Evolutionary conservation across 2,888 invertebrate genomes (phyloP), one percentile per base, ranked within the genome.

Genomic region (Dryocosmus kuriphilus): DNA sequence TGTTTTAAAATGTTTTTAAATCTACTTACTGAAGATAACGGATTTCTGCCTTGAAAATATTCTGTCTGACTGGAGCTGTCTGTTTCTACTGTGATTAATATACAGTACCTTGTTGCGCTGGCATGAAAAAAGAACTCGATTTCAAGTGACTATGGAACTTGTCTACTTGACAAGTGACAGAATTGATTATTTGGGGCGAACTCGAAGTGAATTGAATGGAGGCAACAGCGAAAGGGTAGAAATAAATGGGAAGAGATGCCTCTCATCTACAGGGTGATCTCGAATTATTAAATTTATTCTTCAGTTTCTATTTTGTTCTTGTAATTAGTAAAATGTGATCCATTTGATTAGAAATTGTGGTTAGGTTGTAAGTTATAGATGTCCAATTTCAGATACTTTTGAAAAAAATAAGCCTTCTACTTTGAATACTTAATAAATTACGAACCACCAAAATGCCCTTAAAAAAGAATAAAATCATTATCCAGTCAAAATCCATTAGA

Each of bases 111-210:
- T 38, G 67, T 67, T 46, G n/a, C n/a, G n/a, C n/a, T n/a, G 27
- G 14, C 8, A 41, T 41, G 38, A 7, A 27, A 41, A 19, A 67
- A 67, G 67, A 67, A 41, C 16, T 67, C 16, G 41, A 41, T 67
- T 67, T 67, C 67, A 67, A 67, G 41, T 67, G 67, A 41, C 19
- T 41, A 19, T 67, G 24, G 24, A 67, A 67, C 67, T 67, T 67
- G 67, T 67, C 67, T 41, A 24, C 8, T 16, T 67, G 67, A 67
- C 67, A 41, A 67, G 67, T 67, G 67, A 67, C 24, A 67, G 67
- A 67, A 67, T 67, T 46, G 67, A 67, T 67, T 67, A 67, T 67
- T 65, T 27, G 67, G 67, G 67, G 67, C 67, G 41, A 19, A 41
- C 27, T 67, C 38, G 67, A 67, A 46, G 41, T 41, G 27, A 67